phyloP scores from a whole-genome alignment of 1,140 invertebrate species.

The Holcopasites calliopsidis region DNA sequence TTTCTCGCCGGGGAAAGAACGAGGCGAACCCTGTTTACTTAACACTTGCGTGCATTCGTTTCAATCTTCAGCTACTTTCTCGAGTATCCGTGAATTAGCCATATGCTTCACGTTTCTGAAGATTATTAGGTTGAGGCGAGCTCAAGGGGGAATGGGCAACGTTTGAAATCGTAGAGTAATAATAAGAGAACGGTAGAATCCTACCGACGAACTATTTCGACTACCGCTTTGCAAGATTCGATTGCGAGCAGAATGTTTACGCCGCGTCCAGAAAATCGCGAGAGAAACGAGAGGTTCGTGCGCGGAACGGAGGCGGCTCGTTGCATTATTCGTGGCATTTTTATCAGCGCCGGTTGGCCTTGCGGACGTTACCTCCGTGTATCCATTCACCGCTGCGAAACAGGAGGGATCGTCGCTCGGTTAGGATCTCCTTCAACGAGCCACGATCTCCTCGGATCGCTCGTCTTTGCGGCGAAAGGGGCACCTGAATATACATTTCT shows the following conservation, averaged over 20 bases:
- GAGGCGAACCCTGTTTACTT: not conserved
- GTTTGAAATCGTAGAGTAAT: no score
- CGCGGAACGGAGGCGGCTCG: slow-evolving; percentile 5
- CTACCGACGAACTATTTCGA: no score
- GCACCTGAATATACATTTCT: not conserved
- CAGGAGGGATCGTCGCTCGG: slow-evolving; percentile 5
- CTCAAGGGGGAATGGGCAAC: no score
- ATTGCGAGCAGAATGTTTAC: not conserved
- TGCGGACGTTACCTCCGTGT: slow-evolving; percentile 46
- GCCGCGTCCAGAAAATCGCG: not conserved
- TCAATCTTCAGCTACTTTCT: not conserved
- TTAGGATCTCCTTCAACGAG: slow-evolving; percentile 10
- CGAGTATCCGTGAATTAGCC: no score
- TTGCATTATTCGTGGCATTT: slow-evolving; percentile 52
- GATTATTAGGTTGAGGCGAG: no score
- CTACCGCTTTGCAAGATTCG: not conserved
- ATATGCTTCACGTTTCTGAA: no score
- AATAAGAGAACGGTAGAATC: no score
- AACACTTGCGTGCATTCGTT: not conserved
- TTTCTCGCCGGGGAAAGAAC: not conserved
- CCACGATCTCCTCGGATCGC: not conserved
- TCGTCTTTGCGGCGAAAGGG: slow-evolving; percentile 5
- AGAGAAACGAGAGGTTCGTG: slow-evolving; percentile 15
- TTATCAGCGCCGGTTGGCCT: slow-evolving; percentile 54
- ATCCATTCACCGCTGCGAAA: slow-evolving; percentile 51